Evolutionary conservation across 2,113 vertebrate genomes (phyloP).

Genomic region (Microtus pennsylvanicus): DNA sequence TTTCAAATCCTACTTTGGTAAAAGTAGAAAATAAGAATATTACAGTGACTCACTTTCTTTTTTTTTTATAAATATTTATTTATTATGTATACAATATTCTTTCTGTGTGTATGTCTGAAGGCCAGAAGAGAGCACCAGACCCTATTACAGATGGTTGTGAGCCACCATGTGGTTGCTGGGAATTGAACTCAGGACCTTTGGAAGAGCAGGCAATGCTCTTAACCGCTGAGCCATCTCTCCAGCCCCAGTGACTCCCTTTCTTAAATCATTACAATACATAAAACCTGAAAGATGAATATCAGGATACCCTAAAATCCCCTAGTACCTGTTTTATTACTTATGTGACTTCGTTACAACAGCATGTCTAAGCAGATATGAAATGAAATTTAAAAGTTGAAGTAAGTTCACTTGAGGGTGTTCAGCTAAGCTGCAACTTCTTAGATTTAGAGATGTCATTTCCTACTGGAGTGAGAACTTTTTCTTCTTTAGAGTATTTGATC

Average conservation of each 20-base stretch:
- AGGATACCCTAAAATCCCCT: background rate
- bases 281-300: background rate
- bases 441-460: background rate
- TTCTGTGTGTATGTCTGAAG: no score
- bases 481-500: background rate
- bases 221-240: no score
- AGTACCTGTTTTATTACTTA: background rate
- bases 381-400: conserved; percentile 47
- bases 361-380: background rate
- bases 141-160: no score
- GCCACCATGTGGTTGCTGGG: no score
- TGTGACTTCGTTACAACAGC: background rate
- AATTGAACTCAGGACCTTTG: no score
- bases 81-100: no score
- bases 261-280: background rate
- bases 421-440: background rate
- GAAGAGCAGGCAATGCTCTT: no score
- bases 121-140: no score
- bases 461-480: background rate
- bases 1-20: conserved; percentile 57
- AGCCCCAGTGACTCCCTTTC: background rate
- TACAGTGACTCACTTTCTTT: background rate
- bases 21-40: conserved; percentile 56
- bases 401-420: background rate
- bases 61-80: no score